Evolutionary conservation across 2,113 vertebrate genomes (phyloP), one percentile per base, ranked within the genome.

Genomic region (Cyprinodon variegatus): DNA sequence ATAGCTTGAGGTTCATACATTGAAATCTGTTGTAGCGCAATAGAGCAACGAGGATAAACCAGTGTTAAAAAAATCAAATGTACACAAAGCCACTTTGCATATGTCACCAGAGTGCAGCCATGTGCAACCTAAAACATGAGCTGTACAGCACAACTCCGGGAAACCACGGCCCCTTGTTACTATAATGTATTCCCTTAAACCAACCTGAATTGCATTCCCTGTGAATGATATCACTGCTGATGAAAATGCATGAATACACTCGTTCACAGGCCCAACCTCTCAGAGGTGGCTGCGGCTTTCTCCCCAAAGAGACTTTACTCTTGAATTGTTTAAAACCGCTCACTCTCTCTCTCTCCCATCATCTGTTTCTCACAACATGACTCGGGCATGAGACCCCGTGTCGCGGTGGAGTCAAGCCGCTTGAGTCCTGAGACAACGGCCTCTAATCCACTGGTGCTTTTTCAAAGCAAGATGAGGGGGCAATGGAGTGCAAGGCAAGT

Each of bases 221-320:
- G 78, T 64, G 82, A 88, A 84, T 88, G 83, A 90, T 90, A 86
- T 88, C 90, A 85, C 74, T 82, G 78, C 81, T 87, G 86, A 86
- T 89, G 85, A 90, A 92, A 91, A 92, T 91, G 86, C 91, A 89
- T 88, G 88, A 90, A 90, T 82, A 74, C 29, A 29, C 86, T 86
- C 65, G 84, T 80, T 83, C 78, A 61, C 76, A 81, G 77, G 66
- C 80, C 82, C 72, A 84, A 86, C 82, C 85, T 85, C 79, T 86
- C 82, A 72, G 60, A 83, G 68, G 46, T 79, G 59, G 78, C 77
- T 72, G 75, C 39, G 80, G 83, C 70, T 88, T 82, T 83, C 81
- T 57, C 79, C 82, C 79, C 70, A 68, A 84, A 88, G 83, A 85
- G 77, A 88, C 81, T 73, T 87, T 70, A 80, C 77, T 86, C 75